Percentiles rank a stretch among this genome's conserved stretches.
phyloP scores from a whole-genome alignment of 2,888 invertebrate species.

The Hololepta plana region DNA sequence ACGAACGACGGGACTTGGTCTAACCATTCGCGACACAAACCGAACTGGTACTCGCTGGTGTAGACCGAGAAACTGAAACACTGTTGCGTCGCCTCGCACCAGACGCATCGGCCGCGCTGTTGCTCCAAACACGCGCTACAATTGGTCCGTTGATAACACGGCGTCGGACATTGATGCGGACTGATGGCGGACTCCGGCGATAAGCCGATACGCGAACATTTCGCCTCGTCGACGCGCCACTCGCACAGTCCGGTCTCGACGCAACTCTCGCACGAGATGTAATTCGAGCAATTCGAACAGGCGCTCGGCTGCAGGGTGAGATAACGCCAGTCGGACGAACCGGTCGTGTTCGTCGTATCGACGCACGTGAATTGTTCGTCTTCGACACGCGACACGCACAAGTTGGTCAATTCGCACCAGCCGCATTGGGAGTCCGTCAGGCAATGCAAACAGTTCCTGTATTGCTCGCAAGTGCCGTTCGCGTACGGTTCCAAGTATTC shows the following conservation, averaged over 20 bases:
- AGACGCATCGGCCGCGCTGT: slow-evolving; percentile 77
- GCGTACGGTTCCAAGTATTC: slow-evolving; percentile 81
- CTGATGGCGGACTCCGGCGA: slow-evolving; percentile 46
- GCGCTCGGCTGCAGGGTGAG: slow-evolving; percentile 64
- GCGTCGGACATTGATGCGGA: slow-evolving; percentile 52
- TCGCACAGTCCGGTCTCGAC: slow-evolving; percentile 55
- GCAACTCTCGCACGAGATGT: slow-evolving; percentile 75
- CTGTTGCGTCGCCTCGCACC: slow-evolving; percentile 85
- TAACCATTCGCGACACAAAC: slow-evolving; percentile 83
- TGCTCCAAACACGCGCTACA: slow-evolving; percentile 71
- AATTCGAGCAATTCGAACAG: slow-evolving; percentile 78
- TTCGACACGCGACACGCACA: slow-evolving; percentile 46
- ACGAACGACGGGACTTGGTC: slow-evolving; percentile 55
- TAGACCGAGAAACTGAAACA: slow-evolving; percentile 94
- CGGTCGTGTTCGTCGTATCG: neutral
- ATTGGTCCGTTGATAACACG: slow-evolving; percentile 59
- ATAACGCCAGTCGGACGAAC: slow-evolving; percentile 46
- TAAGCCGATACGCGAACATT: slow-evolving; percentile 65
- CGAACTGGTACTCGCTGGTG: slow-evolving; percentile 86
- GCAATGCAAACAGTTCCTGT: slow-evolving; percentile 74
- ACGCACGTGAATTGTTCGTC: slow-evolving; percentile 47
- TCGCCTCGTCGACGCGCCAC: slow-evolving; percentile 82
- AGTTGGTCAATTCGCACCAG: slow-evolving; percentile 70
- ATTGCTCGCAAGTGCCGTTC: slow-evolving; percentile 55
- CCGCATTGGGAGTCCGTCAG: slow-evolving; percentile 77